Percentiles rank a stretch among this genome's conserved stretches.
Conservation (phyloP, 2,888 invertebrate genomes). For the Philopedon plagiatum region DNA sequence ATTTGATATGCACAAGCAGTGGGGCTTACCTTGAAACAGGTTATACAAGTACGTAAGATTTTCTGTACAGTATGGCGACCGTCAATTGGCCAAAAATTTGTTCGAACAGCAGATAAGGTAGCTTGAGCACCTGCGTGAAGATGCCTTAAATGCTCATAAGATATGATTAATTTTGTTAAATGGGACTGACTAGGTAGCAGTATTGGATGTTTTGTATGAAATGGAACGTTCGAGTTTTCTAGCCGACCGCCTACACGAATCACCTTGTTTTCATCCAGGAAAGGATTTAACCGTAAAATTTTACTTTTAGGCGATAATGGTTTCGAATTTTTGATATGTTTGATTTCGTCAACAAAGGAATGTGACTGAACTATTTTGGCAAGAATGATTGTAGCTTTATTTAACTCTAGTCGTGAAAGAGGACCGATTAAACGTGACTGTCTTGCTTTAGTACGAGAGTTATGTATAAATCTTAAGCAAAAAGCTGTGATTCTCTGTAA, state of each 20-base stretch:
- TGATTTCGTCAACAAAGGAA: slow-evolving; percentile 27
- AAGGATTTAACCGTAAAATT: slow-evolving; percentile 40
- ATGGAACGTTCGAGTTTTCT: slow-evolving; percentile 35
- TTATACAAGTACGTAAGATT: slow-evolving; percentile 42
- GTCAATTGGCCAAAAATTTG: slow-evolving; percentile 47
- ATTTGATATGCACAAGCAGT: slow-evolving; percentile 35
- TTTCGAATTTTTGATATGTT: neutral
- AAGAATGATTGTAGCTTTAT: slow-evolving; percentile 1
- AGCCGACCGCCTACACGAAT: slow-evolving; percentile 40
- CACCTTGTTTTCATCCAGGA: slow-evolving; percentile 28
- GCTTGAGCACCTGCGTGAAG: slow-evolving; percentile 50
- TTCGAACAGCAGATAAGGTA: slow-evolving; percentile 41
- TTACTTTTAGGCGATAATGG: slow-evolving; percentile 3
- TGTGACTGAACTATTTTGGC: slow-evolving; percentile 27
- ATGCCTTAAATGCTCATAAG: slow-evolving; percentile 32
- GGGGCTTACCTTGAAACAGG: slow-evolving; percentile 46
- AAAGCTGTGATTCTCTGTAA: slow-evolving; percentile 19
- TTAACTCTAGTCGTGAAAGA: neutral
- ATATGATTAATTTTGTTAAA: slow-evolving; percentile 30
- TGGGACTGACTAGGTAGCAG: slow-evolving; percentile 34
- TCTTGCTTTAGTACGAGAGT: slow-evolving; percentile 1
- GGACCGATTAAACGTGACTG: neutral
- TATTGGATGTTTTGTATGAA: slow-evolving; percentile 43
- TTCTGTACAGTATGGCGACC: slow-evolving; percentile 40
- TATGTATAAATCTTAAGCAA: slow-evolving; percentile 28